Evolutionary conservation across 2,113 vertebrate genomes (phyloP), one percentile per base, ranked within the genome.

Genomic region (Melanerpes formicivorus): DNA sequence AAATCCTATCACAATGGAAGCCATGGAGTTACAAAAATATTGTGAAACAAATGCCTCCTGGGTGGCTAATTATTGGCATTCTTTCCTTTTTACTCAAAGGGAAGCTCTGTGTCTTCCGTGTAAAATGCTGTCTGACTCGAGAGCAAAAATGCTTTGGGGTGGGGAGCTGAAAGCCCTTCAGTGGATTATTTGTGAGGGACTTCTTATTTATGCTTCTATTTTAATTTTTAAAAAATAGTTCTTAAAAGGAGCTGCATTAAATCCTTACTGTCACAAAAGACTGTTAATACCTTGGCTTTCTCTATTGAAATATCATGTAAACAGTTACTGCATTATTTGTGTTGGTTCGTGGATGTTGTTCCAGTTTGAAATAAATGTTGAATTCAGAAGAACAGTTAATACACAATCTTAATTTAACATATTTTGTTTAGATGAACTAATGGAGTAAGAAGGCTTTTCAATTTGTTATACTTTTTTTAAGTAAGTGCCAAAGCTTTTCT

Each of bases 31-130:
- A 88, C 88, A 93, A 97, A 95, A 96, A 97, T 97, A 95, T 95
- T 97, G 95, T 96, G 93, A 97, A 96, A 96, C 88, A 94, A 96
- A 91, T 97, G 88, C 94, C 93, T 96, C 90, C 91, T 97, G 96
- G 96, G 96, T 97, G 96, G 96, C 95, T 97, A 96, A 96, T 97
- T 96, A 95, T 96, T 96, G 92, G 83, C 96, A 96, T 97, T 97
- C 95, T 84, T 97, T 97, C 91, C 85, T 92, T 94, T 95, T 95
- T 88, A 93, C 77, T 97, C 87, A 92, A 93, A 93, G 84, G 64
- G 84, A 95, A 96, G 88, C 84, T 93, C 88, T 95, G 42, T 85
- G 63, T 96, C 94, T 94, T 93, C 86, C 64, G 74, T 94, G 71
- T 95, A 93, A 95, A 95, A 93, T 89, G 86, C 93, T 92, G 69